Percentiles rank a stretch among this genome's conserved stretches.
These are phyloP conservation scores for Paguma larvata DNA, from an alignment of 2,797 vertebrate species.

Conservation along the genomic window DNA sequence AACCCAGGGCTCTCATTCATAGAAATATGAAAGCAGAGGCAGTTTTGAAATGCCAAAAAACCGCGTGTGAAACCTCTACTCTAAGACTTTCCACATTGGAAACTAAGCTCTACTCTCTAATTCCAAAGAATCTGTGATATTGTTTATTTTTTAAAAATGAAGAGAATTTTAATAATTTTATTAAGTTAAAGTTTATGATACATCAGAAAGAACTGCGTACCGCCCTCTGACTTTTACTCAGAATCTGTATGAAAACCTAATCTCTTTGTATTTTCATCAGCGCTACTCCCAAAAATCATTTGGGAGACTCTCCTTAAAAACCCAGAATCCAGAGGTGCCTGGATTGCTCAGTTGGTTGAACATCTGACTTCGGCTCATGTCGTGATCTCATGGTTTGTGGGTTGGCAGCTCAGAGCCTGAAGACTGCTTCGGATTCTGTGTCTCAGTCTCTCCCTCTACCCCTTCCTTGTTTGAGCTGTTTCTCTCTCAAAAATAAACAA, in stretches of 20 bases:
- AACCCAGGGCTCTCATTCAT: background rate
- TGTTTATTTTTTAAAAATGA: slow-evolving; percentile 3
- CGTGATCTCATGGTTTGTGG: too few species aligned
- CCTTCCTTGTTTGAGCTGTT: too few species aligned
- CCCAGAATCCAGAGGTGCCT: background rate
- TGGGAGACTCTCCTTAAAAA: slow-evolving; percentile 12
- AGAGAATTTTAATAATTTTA: background rate
- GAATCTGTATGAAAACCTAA: slow-evolving; percentile 43
- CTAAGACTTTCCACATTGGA: background rate
- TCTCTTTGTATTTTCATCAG: background rate
- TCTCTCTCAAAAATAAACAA: too few species aligned
- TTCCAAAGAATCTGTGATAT: background rate
- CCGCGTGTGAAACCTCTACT: background rate
- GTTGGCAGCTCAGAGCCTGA: too few species aligned
- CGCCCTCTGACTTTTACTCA: background rate
- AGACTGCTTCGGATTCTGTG: too few species aligned
- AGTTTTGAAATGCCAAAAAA: slow-evolving; percentile 57
- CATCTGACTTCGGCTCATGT: too few species aligned
- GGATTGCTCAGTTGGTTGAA: too few species aligned
- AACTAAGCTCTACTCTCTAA: slow-evolving; percentile 29
- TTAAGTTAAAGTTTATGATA: slow-evolving; percentile 54
- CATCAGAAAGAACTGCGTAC: background rate
- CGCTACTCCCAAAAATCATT: background rate
- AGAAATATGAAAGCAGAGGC: background rate
- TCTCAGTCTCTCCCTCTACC: too few species aligned